These are phyloP conservation scores for Dendrocopos noguchii DNA, from an alignment of 2,113 vertebrate species.

Conservation along the genomic window DNA sequence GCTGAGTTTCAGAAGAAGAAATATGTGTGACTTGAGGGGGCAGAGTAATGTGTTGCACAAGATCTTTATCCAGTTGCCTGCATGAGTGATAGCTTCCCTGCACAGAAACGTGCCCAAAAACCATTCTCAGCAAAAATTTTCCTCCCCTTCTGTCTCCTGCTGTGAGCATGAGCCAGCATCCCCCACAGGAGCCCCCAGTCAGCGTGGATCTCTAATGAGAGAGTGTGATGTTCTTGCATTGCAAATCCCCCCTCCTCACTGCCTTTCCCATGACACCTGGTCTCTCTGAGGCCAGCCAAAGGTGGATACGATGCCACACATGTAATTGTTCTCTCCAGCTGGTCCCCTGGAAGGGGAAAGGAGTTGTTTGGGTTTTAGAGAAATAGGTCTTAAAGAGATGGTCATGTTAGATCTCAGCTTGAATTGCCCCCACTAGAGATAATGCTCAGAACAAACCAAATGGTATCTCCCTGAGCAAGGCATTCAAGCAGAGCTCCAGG, in stretches of 20 bases:
- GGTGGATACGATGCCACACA: rapidly evolving
- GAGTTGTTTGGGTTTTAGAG: background rate
- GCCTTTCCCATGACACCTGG: background rate
- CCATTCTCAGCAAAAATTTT: background rate
- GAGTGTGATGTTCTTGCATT: background rate
- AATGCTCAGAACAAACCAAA: background rate
- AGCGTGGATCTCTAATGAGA: background rate
- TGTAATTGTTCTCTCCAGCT: background rate
- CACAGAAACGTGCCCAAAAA: background rate
- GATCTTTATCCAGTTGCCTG: background rate
- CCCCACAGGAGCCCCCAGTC: background rate
- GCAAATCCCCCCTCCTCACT: background rate
- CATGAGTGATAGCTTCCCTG: background rate
- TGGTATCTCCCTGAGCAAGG: background rate
- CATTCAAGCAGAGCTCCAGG: background rate
- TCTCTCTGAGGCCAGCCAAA: background rate
- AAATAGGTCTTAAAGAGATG: background rate
- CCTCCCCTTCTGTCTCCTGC: background rate
- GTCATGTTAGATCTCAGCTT: rapidly evolving
- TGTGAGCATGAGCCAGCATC: background rate
- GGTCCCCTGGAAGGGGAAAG: background rate
- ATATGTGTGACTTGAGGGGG: background rate
- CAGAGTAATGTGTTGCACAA: slow-evolving; percentile 6
- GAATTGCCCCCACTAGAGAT: background rate
- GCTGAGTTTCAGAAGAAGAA: slow-evolving; percentile 12